These are phyloP conservation scores for Columba livia DNA, from an alignment of 2,113 vertebrate species.

Conservation along the genomic window DNA sequence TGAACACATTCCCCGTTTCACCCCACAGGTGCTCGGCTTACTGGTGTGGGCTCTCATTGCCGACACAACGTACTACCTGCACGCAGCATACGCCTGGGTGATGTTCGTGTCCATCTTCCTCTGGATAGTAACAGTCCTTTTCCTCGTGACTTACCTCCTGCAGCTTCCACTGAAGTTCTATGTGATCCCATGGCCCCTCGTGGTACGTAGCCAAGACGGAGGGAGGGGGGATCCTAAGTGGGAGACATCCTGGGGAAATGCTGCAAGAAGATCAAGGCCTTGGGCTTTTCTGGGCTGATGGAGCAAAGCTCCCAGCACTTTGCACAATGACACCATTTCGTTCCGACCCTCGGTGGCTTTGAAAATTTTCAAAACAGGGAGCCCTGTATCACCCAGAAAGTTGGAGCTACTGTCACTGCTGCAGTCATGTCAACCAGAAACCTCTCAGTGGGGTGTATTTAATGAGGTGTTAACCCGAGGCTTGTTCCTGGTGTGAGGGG, in stretches of 20 bases:
- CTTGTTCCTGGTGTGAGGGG: neutral
- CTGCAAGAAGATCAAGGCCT: neutral
- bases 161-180: slow-evolving; percentile 70
- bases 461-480: neutral
- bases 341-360: neutral
- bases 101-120: slow-evolving; percentile 90
- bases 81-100: slow-evolving; percentile 85
- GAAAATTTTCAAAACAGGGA: neutral
- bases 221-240: too few relatives aligned
- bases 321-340: neutral
- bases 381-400: neutral
- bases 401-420: neutral
- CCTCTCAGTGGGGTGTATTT: neutral
- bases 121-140: slow-evolving; percentile 86
- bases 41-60: slow-evolving; percentile 90
- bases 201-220: slow-evolving; percentile 72
- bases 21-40: slow-evolving; percentile 81
- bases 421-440: neutral
- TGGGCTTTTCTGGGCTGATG: neutral
- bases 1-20: fast-evolving
- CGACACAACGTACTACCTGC: slow-evolving; percentile 4
- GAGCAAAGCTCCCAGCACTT: neutral
- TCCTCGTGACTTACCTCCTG: slow-evolving; percentile 82
- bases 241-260: neutral
- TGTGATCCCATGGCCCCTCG: slow-evolving; percentile 83